These are phyloP conservation scores for Papilio polytes DNA, from an alignment of 1,140 invertebrate species.

Conservation along the genomic window DNA sequence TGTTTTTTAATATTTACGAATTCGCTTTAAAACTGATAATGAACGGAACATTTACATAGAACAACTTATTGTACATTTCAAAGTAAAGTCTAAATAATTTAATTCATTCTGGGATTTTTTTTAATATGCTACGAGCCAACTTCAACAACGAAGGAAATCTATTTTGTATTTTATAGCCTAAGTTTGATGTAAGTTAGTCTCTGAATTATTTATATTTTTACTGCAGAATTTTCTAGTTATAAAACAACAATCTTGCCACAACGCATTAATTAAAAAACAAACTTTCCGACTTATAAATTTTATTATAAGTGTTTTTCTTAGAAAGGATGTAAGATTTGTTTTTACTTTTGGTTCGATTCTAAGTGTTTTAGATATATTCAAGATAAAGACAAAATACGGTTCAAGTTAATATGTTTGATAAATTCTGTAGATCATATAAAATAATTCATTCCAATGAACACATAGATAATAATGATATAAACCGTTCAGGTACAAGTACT, in stretches of 20 bases:
- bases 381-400: neutral
- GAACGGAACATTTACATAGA: neutral
- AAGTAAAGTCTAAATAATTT: neutral
- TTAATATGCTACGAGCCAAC: neutral
- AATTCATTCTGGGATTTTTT: neutral
- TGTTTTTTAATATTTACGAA: constrained; percentile 23
- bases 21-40: too few relatives aligned
- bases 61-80: too few relatives aligned
- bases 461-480: neutral
- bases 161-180: constrained; percentile 36
- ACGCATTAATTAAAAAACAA: neutral
- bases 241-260: neutral
- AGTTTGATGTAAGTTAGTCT: neutral
- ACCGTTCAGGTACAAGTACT: neutral
- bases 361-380: neutral
- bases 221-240: constrained; percentile 11
- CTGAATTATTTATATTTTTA: constrained; percentile 17
- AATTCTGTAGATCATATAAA: neutral
- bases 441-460: neutral
- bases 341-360: neutral
- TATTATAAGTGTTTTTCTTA: neutral
- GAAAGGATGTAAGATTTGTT: neutral
- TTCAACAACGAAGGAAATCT: neutral
- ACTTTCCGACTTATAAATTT: neutral
- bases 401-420: too few relatives aligned